Percentiles rank a stretch among this genome's conserved stretches.
These are phyloP conservation scores for Ceratosolen solmsi DNA, from an alignment of 1,140 invertebrate species.

Conservation along the genomic window DNA sequence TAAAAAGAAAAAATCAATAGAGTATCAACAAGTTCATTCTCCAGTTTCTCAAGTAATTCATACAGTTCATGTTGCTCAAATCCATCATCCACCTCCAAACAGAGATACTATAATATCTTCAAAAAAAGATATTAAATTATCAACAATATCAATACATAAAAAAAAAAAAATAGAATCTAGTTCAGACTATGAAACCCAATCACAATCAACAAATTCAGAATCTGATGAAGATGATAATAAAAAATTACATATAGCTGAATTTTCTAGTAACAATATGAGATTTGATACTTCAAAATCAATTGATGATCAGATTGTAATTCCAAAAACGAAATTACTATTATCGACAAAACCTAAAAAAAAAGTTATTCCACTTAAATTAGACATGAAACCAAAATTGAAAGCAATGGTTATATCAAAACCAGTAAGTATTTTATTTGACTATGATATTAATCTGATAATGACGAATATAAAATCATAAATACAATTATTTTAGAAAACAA, in stretches of 20 bases:
- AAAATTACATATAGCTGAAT: conserved; percentile 42
- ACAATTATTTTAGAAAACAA: conserved; percentile 77
- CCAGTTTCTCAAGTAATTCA: conserved; percentile 41
- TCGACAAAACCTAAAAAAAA: conserved; percentile 40
- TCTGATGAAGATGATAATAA: conserved; percentile 43
- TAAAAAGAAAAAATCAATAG: conserved; percentile 46
- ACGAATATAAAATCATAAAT: conserved; percentile 25
- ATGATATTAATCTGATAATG: conserved; percentile 1
- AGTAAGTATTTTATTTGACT: conserved; percentile 64
- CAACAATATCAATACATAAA: not conserved
- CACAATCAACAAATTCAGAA: conserved; percentile 48
- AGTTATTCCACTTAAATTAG: conserved; percentile 30
- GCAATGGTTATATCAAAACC: conserved; percentile 73
- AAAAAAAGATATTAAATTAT: conserved; percentile 34
- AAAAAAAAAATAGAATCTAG: conserved; percentile 50
- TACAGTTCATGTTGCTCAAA: conserved; percentile 53
- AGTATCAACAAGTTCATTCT: conserved; percentile 38
- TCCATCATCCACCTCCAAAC: conserved; percentile 49
- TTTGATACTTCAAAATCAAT: conserved; percentile 37
- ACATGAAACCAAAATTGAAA: conserved; percentile 62
- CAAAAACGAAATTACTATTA: conserved; percentile 23
- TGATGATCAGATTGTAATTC: conserved; percentile 25
- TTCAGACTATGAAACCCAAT: conserved; percentile 51
- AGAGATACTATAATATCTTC: conserved; percentile 24
- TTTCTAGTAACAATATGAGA: conserved; percentile 26